Base-by-base conservation (phyloP, 2,113 vertebrate species). In the Aplodontia rufa region DNA sequence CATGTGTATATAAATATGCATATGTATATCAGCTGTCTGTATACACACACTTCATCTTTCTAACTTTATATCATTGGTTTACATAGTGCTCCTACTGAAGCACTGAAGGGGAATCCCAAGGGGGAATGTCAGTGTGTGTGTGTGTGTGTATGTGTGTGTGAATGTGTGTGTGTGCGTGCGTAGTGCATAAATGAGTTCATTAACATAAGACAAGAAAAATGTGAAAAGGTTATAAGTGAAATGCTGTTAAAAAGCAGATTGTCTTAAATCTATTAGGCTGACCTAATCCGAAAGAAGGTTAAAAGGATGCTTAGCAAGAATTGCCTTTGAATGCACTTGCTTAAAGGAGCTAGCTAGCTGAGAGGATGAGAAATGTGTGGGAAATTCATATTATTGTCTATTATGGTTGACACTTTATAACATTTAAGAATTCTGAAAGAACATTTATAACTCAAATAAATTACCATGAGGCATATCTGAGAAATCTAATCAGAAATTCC, bases 121-220 rank as follows among this genome's bases (percentile, higher is more conserved):
- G 72, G 7, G 26, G 8, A 37, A 6, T 13, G 24, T 3, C n/a
- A 7, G 26, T 8, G 26, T 78, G 9, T 17, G 11, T 30, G 5
- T 28, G 32, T 45, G n/a, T n/a, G n/a, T 35, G 7, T 42, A 26
- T 66, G 28, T 78, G 24, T n/a, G 11, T 30, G 4, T 24, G 51
- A 13, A 6, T 14, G 19, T 69, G 40, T 17, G 42, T 37, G 32
- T 20, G 16, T 47, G 62, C 37, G 32, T 35, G 32, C 40, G 58
- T 40, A 32, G 22, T 85, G 5, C n/a, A 51, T 64, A 51, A 72
- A 74, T 69, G 32, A 69, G 10, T 75, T 87, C 14, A 82, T 55
- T 92, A 95, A 83, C 87, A 6, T 74, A 5, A 84, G 28, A 76
- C 20, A 87, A 94, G 47, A 93, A 96, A 81, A 89, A 74, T 91